Percentiles rank a stretch among this genome's conserved stretches.
Evolutionary conservation across 2,888 invertebrate genomes (phyloP).

Genomic region (Acanthosoma haemorrhoidale): DNA sequence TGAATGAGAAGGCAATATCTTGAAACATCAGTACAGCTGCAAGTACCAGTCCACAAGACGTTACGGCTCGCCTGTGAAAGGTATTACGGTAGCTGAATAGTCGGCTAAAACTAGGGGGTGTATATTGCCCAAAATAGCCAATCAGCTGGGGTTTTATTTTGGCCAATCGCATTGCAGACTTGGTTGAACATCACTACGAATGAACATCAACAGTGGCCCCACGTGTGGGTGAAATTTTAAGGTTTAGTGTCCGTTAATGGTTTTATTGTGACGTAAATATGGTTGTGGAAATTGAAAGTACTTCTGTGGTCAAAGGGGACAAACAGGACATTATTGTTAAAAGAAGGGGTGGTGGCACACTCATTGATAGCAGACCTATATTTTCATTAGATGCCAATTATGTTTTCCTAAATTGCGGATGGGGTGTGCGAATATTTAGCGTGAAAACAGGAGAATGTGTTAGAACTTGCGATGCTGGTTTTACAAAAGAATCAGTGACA

Average conservation of each 20-base stretch:
- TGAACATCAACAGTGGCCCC: too few species aligned
- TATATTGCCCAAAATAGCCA: too few species aligned
- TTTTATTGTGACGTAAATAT: background rate
- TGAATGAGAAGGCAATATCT: too few species aligned
- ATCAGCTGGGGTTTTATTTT: too few species aligned
- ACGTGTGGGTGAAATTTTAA: background rate
- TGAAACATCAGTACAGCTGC: too few species aligned
- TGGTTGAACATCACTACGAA: too few species aligned
- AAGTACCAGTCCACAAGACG: too few species aligned
- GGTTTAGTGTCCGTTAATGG: background rate
- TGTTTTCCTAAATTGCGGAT: constrained; percentile 57
- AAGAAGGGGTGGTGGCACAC: constrained; percentile 59
- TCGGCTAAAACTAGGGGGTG: too few species aligned
- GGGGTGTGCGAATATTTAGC: constrained; percentile 58
- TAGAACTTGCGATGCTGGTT: constrained; percentile 47
- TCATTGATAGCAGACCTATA: constrained; percentile 56
- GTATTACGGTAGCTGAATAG: too few species aligned
- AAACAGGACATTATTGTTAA: constrained; percentile 39
- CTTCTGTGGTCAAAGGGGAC: background rate
- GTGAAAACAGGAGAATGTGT: constrained; percentile 60
- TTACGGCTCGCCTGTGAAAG: too few species aligned
- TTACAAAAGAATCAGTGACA: constrained; percentile 52
- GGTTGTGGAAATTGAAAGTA: constrained; percentile 7
- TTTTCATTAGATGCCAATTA: constrained; percentile 60
- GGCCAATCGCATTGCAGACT: too few species aligned